These are phyloP conservation scores for Phenganax subtilis DNA, from an alignment of 92 coral and sea anemone genomes.

Conservation along the genomic window DNA sequence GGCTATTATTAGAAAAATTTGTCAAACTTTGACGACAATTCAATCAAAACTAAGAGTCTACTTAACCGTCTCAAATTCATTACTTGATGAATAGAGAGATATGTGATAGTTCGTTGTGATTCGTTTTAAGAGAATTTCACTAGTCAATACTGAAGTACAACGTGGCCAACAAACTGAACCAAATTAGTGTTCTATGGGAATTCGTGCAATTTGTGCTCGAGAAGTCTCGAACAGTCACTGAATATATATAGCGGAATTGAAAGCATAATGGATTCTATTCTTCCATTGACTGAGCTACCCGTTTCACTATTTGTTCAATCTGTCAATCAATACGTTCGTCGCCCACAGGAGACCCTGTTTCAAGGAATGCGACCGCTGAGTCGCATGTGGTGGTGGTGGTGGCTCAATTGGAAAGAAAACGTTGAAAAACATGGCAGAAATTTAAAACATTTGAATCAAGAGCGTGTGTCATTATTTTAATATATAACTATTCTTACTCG, in stretches of 20 bases:
- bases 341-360: no score
- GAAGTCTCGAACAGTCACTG: no score
- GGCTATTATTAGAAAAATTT: neutral
- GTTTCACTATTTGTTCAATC: no score
- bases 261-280: no score
- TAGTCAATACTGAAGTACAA: neutral
- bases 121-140: neutral
- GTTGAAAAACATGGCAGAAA: neutral
- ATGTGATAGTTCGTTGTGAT: neutral
- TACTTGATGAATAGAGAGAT: neutral
- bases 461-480: neutral
- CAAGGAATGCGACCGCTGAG: neutral
- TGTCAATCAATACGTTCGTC: no score
- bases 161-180: neutral
- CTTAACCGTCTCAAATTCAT: neutral
- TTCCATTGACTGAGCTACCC: no score
- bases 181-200: no score
- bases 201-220: no score
- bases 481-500: neutral
- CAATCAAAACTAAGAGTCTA: neutral
- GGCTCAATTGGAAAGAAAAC: neutral
- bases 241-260: no score
- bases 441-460: neutral
- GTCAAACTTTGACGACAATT: neutral
- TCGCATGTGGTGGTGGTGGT: neutral